A percentile compares a stretch with the other conserved stretches of the same genome.
Evolutionary conservation across 2,113 vertebrate genomes (phyloP).

Genomic region (Phocoena sinus): DNA sequence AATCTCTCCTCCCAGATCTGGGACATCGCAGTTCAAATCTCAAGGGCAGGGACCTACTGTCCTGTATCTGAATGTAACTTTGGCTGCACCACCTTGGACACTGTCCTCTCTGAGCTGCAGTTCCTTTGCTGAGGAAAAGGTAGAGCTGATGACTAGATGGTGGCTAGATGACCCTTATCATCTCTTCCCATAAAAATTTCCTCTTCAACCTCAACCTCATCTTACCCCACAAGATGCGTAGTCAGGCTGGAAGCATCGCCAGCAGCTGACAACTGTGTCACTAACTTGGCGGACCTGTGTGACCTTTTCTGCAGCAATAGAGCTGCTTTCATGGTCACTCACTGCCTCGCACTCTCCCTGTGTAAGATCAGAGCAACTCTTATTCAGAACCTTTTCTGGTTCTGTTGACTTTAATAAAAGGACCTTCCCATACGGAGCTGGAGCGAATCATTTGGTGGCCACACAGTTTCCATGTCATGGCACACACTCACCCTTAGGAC

Average conservation of each 20-base stretch:
- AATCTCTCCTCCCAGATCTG: neutral
- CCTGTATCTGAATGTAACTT: neutral
- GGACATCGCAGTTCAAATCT: neutral
- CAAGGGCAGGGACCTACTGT: neutral
- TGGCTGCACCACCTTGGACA: neutral
- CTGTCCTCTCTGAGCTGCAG: neutral
- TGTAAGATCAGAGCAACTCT: neutral
- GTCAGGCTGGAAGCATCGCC: neutral
- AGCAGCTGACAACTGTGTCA: fast-evolving
- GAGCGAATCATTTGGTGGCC: too few relatives aligned
- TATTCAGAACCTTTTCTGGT: neutral
- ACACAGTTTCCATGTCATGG: fast-evolving
- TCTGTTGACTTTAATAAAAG: neutral
- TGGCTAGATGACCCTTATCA: neutral
- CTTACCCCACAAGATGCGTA: neutral
- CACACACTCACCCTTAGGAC: neutral
- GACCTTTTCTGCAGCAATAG: neutral
- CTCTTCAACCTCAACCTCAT: neutral
- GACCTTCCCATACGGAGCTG: neutral
- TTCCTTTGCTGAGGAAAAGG: neutral
- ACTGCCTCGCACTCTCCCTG: neutral
- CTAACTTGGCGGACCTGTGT: neutral
- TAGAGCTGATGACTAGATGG: too few relatives aligned
- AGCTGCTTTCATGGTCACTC: neutral
- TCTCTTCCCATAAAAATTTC: neutral